Evolutionary conservation across 2,113 vertebrate species (phyloP).

Genomic region (Equus quagga): DNA sequence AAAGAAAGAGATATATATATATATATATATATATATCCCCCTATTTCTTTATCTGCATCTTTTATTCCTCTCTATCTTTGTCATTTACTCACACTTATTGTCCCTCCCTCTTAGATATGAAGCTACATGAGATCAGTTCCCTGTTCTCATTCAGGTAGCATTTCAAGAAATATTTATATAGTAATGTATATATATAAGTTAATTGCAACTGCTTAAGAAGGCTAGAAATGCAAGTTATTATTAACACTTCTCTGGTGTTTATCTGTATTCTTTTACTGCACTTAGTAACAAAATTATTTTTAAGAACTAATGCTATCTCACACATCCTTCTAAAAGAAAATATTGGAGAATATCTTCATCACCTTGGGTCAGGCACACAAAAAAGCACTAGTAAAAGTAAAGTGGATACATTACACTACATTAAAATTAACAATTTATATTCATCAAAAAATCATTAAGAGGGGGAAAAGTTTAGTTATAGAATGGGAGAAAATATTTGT

Average conservation of each 20-base stretch:
- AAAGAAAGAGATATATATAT: not conserved
- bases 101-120: not conserved
- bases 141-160: not conserved
- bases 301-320: not conserved
- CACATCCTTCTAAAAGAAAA: not conserved
- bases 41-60: not conserved
- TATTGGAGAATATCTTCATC: not conserved
- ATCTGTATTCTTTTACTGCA: not conserved
- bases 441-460: not conserved
- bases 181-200: not conserved
- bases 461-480: not conserved
- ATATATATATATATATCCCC: not conserved
- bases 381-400: not conserved
- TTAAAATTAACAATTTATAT: not conserved
- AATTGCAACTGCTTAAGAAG: not conserved
- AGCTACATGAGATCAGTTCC: not conserved
- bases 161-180: not conserved
- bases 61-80: constrained; percentile 3
- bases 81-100: not conserved
- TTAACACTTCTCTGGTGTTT: not conserved
- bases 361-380: not conserved
- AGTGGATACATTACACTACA: not conserved
- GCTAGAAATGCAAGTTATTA: not conserved
- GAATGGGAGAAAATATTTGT: not conserved
- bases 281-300: not conserved